Evolutionary conservation across 2,888 invertebrate genomes (phyloP).

Genomic region (Folsomia manolachei): DNA sequence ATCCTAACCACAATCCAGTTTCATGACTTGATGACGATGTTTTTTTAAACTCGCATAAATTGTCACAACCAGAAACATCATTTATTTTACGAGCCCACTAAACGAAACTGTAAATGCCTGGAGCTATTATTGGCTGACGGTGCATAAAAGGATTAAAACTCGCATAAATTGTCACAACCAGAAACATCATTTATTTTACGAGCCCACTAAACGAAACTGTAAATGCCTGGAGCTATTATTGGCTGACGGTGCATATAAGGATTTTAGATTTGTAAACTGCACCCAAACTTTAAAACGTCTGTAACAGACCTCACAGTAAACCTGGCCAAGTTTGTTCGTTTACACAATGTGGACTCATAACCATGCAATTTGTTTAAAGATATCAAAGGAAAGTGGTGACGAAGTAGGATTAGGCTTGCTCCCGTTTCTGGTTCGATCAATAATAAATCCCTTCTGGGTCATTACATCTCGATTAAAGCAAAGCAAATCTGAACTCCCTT

Average conservation of each 20-base stretch:
- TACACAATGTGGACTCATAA: too few relatives aligned
- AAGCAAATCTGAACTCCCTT: too few relatives aligned
- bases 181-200: background rate
- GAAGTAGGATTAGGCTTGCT: background rate
- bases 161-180: conserved; percentile 7
- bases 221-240: background rate
- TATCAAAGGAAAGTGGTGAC: background rate
- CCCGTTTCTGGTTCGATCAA: background rate
- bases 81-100: background rate
- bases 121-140: too few relatives aligned
- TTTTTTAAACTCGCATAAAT: too few relatives aligned
- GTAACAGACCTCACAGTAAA: background rate
- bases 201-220: background rate
- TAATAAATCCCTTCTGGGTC: conserved; percentile 18
- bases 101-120: background rate
- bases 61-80: conserved; percentile 2
- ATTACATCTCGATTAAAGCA: conserved; percentile 13
- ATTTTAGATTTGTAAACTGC: too few relatives aligned
- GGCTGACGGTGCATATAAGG: too few relatives aligned
- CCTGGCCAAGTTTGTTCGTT: background rate
- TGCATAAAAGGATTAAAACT: too few relatives aligned
- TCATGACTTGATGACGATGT: too few relatives aligned
- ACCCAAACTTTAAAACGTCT: background rate
- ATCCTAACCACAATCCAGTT: too few relatives aligned
- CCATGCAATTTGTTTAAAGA: background rate